These are phyloP conservation scores for Magallana nippona DNA, from an alignment of 2,888 invertebrate species.

Conservation along the genomic window DNA sequence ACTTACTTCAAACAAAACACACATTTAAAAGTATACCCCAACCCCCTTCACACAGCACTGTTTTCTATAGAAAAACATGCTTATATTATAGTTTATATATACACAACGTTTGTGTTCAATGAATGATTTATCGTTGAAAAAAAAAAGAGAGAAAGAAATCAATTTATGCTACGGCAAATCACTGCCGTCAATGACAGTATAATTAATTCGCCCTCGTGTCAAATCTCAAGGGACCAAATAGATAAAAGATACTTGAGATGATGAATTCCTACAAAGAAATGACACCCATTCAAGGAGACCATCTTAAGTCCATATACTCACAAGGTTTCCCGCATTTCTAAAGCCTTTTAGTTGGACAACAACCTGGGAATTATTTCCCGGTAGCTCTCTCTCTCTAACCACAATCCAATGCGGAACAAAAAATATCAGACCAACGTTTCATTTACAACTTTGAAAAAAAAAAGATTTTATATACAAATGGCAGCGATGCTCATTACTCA, in stretches of 20 bases:
- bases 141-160: background rate
- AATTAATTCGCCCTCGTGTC: background rate
- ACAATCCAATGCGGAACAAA: no score
- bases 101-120: background rate
- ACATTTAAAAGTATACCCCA: no score
- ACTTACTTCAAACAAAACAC: no score
- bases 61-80: background rate
- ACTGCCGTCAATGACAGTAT: background rate
- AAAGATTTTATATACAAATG: no score
- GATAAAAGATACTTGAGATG: background rate
- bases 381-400: no score
- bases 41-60: background rate
- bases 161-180: background rate
- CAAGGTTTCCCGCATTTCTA: background rate
- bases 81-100: background rate
- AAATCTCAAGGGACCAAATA: slow-evolving; percentile 2
- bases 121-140: background rate
- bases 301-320: background rate
- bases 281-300: slow-evolving; percentile 14
- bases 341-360: no score
- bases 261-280: slow-evolving; percentile 12
- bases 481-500: no score
- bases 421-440: no score
- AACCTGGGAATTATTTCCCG: no score
- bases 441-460: no score